phyloP scores from a whole-genome alignment of 2,888 invertebrate species.

The Nomada hirtipes region DNA sequence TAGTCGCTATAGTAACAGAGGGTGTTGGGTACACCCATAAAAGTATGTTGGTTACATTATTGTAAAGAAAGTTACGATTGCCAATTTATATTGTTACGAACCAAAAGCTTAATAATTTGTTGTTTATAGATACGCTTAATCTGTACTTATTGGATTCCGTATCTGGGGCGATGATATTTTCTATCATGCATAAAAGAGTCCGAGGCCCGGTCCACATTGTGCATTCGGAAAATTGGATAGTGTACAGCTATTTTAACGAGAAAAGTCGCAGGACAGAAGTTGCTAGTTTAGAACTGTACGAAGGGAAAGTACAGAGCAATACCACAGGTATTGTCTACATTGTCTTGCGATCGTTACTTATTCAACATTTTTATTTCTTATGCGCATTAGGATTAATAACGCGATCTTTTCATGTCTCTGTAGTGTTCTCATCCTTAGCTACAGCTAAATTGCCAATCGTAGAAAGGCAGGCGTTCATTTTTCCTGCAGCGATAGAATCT shows the following conservation, averaged over 20 bases:
- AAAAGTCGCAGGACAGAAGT: slow-evolving; percentile 97
- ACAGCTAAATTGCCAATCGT: slow-evolving; percentile 90
- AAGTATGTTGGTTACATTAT: slow-evolving; percentile 84
- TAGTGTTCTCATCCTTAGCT: slow-evolving; percentile 94
- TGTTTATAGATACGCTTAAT: slow-evolving; percentile 89
- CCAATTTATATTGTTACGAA: background rate
- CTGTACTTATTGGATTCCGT: slow-evolving; percentile 96
- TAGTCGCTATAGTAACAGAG: slow-evolving; percentile 94
- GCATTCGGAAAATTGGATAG: slow-evolving; percentile 98
- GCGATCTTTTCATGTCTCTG: slow-evolving; percentile 36
- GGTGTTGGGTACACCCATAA: slow-evolving; percentile 91
- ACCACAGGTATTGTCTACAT: slow-evolving; percentile 85
- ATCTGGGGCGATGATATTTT: slow-evolving; percentile 94
- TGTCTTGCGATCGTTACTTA: too few relatives aligned
- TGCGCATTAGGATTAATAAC: background rate
- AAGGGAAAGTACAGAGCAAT: slow-evolving; percentile 94
- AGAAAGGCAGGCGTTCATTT: slow-evolving; percentile 94
- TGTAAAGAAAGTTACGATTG: background rate
- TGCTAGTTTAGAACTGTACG: slow-evolving; percentile 97
- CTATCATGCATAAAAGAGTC: slow-evolving; percentile 93
- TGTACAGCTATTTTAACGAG: slow-evolving; percentile 97
- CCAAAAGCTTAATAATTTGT: slow-evolving; percentile 24
- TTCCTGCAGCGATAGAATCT: slow-evolving; percentile 91
- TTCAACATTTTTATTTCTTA: background rate
- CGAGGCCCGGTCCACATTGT: slow-evolving; percentile 94